A percentile compares a stretch with the other conserved stretches of the same genome.
phyloP scores from a whole-genome alignment of 2,888 invertebrate genomes.

The Pachydiplax longipennis region DNA sequence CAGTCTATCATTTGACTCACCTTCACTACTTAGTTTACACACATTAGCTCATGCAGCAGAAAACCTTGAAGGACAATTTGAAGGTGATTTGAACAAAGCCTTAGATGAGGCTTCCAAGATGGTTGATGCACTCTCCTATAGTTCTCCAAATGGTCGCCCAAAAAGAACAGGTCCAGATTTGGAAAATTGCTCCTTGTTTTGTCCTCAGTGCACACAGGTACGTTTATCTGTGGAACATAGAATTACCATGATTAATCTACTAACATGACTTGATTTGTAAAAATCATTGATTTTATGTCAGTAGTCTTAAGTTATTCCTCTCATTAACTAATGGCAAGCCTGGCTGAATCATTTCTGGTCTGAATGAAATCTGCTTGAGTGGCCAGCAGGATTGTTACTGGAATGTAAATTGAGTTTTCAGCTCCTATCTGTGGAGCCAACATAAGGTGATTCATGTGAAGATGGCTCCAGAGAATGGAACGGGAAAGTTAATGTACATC shows the following conservation, averaged over 20 bases:
- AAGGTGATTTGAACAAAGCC: background rate
- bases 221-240: background rate
- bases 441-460: too few relatives aligned
- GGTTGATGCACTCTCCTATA: background rate
- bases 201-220: conserved; percentile 51
- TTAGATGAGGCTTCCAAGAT: conserved; percentile 1
- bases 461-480: too few relatives aligned
- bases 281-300: background rate
- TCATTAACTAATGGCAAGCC: too few relatives aligned
- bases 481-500: too few relatives aligned
- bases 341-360: too few relatives aligned
- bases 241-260: too few relatives aligned
- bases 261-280: background rate
- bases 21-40: conserved; percentile 63
- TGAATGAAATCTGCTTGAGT: too few relatives aligned
- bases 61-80: conserved; percentile 52
- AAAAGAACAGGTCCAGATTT: background rate
- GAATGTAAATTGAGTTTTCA: too few relatives aligned
- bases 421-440: too few relatives aligned
- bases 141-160: background rate
- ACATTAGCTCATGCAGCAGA: conserved; percentile 62
- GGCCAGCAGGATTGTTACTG: too few relatives aligned
- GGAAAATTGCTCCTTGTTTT: conserved; percentile 45
- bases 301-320: background rate
- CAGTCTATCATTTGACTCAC: conserved; percentile 59